Conservation (phyloP, 2,113 vertebrate genomes). For the Tringa solitaria region DNA sequence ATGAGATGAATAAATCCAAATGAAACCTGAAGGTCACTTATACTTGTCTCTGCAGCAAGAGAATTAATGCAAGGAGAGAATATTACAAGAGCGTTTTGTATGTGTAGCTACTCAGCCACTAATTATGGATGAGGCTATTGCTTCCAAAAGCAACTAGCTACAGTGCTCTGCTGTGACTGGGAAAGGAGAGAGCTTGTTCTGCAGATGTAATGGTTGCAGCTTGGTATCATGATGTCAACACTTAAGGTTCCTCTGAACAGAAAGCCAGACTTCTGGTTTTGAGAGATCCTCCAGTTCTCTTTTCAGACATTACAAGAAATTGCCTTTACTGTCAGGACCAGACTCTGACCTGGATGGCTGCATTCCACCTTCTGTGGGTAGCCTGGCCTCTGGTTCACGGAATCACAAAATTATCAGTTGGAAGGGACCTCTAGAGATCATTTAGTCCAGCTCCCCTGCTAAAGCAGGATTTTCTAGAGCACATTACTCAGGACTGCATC, state of each 20-base stretch:
- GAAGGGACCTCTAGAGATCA: too few relatives aligned
- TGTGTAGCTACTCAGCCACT: neutral
- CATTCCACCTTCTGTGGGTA: neutral
- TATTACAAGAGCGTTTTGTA: neutral
- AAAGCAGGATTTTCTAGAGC: too few relatives aligned
- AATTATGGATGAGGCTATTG: neutral
- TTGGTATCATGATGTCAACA: neutral
- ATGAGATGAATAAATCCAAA: neutral
- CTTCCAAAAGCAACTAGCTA: neutral
- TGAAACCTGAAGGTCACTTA: neutral
- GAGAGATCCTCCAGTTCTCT: neutral
- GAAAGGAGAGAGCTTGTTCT: neutral
- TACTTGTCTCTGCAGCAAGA: neutral
- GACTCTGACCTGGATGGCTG: neutral
- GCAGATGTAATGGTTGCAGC: neutral
- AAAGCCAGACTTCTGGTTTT: neutral
- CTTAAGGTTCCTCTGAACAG: neutral
- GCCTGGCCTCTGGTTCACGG: neutral
- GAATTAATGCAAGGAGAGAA: neutral
- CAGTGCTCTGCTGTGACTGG: neutral
- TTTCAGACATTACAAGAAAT: neutral
- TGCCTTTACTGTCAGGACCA: rapidly evolving
- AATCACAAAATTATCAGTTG: too few relatives aligned
- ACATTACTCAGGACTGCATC: too few relatives aligned
- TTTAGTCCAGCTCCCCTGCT: too few relatives aligned